phyloP scores from a whole-genome alignment of 1,140 invertebrate species.

The Ganaspis sp. region DNA sequence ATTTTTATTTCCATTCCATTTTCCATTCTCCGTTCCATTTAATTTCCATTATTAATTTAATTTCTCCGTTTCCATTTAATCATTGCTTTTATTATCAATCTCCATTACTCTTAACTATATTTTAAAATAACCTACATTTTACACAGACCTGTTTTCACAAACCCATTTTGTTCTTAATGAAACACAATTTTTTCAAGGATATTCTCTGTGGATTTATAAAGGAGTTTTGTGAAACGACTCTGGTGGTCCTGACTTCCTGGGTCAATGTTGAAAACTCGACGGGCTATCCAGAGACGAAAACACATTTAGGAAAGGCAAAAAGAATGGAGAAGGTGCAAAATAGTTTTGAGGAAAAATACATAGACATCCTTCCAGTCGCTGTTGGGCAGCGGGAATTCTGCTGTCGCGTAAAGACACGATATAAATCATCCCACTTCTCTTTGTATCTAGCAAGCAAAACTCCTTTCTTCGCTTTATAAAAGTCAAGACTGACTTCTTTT shows the following conservation, averaged over 20 bases:
- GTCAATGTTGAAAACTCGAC: neutral
- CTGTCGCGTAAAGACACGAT: conserved; percentile 59
- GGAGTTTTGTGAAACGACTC: neutral
- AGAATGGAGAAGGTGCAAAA: neutral
- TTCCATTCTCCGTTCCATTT: no score
- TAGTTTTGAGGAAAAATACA: neutral
- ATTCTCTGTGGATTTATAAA: neutral
- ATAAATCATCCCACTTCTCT: conserved; percentile 65
- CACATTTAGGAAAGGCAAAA: conserved; percentile 22
- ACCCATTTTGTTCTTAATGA: no score
- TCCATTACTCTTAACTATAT: no score
- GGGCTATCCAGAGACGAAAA: conserved; percentile 3
- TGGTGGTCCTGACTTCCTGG: conserved; percentile 22
- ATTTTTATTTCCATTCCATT: no score
- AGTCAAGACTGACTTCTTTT: neutral
- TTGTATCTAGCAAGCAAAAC: conserved; percentile 59
- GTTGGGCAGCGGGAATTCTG: conserved; percentile 63
- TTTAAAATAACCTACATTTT: no score
- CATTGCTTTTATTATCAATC: no score
- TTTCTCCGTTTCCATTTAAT: no score
- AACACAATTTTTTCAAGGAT: neutral
- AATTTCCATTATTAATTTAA: no score
- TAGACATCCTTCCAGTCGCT: conserved; percentile 42
- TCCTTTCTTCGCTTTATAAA: conserved; percentile 41
- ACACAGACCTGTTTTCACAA: no score